Base-by-base conservation (phyloP, 2,797 vertebrate genomes). In the Dallia pectoralis region DNA sequence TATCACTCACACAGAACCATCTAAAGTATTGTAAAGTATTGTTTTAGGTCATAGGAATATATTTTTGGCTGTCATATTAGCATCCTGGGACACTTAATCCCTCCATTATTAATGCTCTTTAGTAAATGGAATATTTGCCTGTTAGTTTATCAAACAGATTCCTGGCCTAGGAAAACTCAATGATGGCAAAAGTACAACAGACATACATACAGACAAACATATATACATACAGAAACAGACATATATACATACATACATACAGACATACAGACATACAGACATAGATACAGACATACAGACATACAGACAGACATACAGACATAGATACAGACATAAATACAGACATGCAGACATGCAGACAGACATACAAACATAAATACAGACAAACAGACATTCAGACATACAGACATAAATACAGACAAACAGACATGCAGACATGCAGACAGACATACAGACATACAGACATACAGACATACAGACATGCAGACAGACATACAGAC, bases 71-170 rank as follows among this genome's bases (percentile, higher is more conserved):
- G 16, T 15, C 77, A 77, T 76, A 84, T 79, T 79, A 80, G 77
- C 25, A 4, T n/a, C 67, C 65, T 71, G 80, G 73, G 36, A 9
- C 36, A n/a, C 76, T 76, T 77, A 83, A 78, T 79, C 62, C n/a
- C 29, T 30, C 64, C 65, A 77, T 85, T 89, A 75, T 87, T 68
- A 75, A 84, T 79, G 71, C 67, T 72, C 79, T 71, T 62, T 15
- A 75, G 67, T 81, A 76, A n/a, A 84, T 82, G 59, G 78, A 86
- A 77, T 75, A 63, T 40, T 51, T 27, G 25, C 7, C 61, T 49
- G 3, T 78, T 80, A 76, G 75, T 70, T 75, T 69, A 78, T 69
- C 70, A 71, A 64, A 77, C 51, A 64, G 76, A 75, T 30, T 69
- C 65, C 11, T n/a, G 1, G 0, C 69, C 61, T 7, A 22, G 9